These are phyloP conservation scores for Trematomus loennbergii DNA, from an alignment of 2,113 vertebrate genomes.

Conservation along the genomic window DNA sequence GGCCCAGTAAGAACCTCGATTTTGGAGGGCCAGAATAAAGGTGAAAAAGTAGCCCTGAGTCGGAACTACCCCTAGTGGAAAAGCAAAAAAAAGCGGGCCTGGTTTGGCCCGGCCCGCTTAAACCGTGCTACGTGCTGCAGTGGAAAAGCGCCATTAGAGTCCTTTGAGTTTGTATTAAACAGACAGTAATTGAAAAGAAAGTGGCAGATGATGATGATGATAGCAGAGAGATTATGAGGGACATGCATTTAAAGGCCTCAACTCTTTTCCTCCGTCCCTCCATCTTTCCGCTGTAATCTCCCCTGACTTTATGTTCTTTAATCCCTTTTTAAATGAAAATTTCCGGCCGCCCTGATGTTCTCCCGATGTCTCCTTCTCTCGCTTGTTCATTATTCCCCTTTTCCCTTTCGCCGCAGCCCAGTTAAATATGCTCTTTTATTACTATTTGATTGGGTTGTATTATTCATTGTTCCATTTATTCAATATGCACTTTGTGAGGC, in stretches of 20 bases:
- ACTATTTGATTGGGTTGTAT: constrained; percentile 51
- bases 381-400: constrained; percentile 10
- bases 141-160: no score
- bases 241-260: neutral
- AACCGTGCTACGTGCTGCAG: no score
- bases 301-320: constrained; percentile 39
- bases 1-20: no score
- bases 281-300: constrained; percentile 20
- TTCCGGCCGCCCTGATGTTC: constrained; percentile 8
- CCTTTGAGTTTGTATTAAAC: neutral
- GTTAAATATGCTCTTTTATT: constrained; percentile 59
- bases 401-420: neutral
- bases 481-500: constrained; percentile 7
- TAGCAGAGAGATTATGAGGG: constrained; percentile 8
- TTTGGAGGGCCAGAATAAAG: no score
- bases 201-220: neutral
- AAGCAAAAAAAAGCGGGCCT: no score
- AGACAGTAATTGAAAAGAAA: neutral
- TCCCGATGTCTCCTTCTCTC: constrained; percentile 15
- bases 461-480: constrained; percentile 44
- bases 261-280: neutral
- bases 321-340: constrained; percentile 44
- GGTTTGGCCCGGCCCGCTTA: no score
- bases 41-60: no score
- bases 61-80: no score